phyloP scores from a whole-genome alignment of 1,140 invertebrate genomes.

The Forficula auricularia region DNA sequence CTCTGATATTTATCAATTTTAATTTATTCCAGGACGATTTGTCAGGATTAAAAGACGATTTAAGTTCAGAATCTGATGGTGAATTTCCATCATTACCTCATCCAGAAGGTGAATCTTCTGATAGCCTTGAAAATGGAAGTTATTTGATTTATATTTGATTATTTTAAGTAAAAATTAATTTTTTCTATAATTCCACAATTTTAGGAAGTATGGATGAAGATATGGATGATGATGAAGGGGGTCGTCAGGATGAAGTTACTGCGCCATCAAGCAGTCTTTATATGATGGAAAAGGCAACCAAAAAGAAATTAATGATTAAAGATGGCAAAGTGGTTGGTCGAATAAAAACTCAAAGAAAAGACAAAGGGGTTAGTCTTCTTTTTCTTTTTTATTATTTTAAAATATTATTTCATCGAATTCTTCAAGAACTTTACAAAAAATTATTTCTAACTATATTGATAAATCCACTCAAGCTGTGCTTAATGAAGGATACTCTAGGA shows the following conservation, averaged over 20 bases:
- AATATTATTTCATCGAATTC: not conserved
- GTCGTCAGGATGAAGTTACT: not conserved
- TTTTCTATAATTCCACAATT: conserved; percentile 8
- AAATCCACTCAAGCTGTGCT: no score
- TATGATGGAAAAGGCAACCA: conserved; percentile 56
- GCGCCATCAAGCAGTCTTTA: conserved; percentile 29
- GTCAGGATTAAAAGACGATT: not conserved
- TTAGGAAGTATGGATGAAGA: conserved; percentile 13
- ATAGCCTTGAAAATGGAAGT: no score
- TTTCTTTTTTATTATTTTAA: conserved; percentile 9
- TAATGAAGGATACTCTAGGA: no score
- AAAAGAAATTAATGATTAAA: conserved; percentile 54
- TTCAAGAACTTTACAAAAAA: no score
- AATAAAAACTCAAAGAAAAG: conserved; percentile 53
- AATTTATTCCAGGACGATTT: not conserved
- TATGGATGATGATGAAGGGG: conserved; percentile 11
- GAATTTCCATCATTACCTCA: no score
- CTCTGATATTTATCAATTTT: no score
- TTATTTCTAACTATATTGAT: not conserved
- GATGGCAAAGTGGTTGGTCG: conserved; percentile 50
- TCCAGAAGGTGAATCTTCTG: no score
- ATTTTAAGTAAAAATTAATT: not conserved
- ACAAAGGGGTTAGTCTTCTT: conserved; percentile 40
- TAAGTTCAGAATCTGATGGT: no score
- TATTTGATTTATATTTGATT: no score